Evolutionary conservation across 2,888 invertebrate genomes (phyloP).

Genomic region (Drosophila colorata): DNA sequence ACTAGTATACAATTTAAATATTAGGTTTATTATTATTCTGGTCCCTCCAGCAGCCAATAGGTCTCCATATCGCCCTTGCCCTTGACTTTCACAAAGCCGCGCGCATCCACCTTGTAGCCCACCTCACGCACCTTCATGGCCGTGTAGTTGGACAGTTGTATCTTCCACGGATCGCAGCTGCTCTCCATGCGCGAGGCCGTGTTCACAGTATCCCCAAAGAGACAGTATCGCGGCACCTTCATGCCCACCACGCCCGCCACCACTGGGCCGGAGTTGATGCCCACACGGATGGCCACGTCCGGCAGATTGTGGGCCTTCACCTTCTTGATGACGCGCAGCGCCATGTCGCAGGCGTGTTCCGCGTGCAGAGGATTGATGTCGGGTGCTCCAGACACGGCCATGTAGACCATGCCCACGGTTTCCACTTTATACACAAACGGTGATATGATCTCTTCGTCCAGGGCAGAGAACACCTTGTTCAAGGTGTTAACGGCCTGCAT

Average conservation of each 20-base stretch:
- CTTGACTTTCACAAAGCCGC: slow-evolving; percentile 93
- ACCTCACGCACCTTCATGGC: slow-evolving; percentile 89
- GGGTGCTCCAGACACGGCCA: slow-evolving; percentile 96
- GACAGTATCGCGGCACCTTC: slow-evolving; percentile 93
- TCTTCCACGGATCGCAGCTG: slow-evolving; percentile 88
- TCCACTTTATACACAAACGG: slow-evolving; percentile 97
- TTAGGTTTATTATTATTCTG: slow-evolving; percentile 57
- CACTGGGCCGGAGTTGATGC: slow-evolving; percentile 94
- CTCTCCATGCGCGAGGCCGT: slow-evolving; percentile 96
- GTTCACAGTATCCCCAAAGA: slow-evolving; percentile 96
- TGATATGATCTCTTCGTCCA: slow-evolving; percentile 93
- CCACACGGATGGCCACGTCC: slow-evolving; percentile 87
- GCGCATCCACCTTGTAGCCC: slow-evolving; percentile 89
- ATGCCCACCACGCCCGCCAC: slow-evolving; percentile 95
- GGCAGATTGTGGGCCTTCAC: slow-evolving; percentile 89
- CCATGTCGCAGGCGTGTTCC: slow-evolving; percentile 91
- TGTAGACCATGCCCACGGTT: slow-evolving; percentile 96
- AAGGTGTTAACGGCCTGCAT: slow-evolving; percentile 94
- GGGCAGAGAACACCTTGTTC: slow-evolving; percentile 94
- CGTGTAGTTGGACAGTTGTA: slow-evolving; percentile 92
- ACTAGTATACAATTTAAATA: neutral
- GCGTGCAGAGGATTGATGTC: slow-evolving; percentile 91
- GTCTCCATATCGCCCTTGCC: slow-evolving; percentile 96
- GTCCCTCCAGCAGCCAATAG: slow-evolving; percentile 90
- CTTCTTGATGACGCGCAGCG: slow-evolving; percentile 90